Percentiles rank a stretch among this genome's conserved stretches.
phyloP scores from a whole-genome alignment of 2,888 invertebrate species.

The Hoplodrina blanda region DNA sequence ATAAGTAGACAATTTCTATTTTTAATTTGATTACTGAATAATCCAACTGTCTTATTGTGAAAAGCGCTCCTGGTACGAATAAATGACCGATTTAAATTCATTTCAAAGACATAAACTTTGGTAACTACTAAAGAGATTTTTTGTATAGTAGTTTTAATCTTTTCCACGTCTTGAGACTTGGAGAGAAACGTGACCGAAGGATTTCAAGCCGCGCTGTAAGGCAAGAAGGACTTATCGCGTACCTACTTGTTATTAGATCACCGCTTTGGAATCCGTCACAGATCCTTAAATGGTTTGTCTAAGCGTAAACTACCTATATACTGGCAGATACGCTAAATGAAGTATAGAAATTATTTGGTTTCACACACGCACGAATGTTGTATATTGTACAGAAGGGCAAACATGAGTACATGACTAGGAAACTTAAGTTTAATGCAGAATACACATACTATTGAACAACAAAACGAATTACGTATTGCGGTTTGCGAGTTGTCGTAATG shows the following conservation, averaged over 20 bases:
- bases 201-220: slow-evolving; percentile 59
- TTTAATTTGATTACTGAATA: background rate
- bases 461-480: slow-evolving; percentile 39
- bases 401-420: slow-evolving; percentile 26
- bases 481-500: slow-evolving; percentile 30
- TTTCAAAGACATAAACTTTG: slow-evolving; percentile 5
- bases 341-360: slow-evolving; percentile 34
- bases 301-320: slow-evolving; percentile 43
- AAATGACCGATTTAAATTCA: background rate
- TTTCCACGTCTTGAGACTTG: slow-evolving; percentile 30
- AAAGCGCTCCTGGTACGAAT: background rate
- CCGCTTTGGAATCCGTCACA: slow-evolving; percentile 69
- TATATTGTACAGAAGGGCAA: slow-evolving; percentile 9
- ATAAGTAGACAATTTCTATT: background rate
- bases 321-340: slow-evolving; percentile 39
- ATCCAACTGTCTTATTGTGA: background rate
- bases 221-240: slow-evolving; percentile 51
- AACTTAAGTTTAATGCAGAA: slow-evolving; percentile 27
- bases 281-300: slow-evolving; percentile 63
- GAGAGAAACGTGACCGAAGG: slow-evolving; percentile 62
- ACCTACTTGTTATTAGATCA: slow-evolving; percentile 71
- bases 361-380: slow-evolving; percentile 11
- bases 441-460: slow-evolving; percentile 37
- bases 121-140: background rate
- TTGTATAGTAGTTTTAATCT: slow-evolving; percentile 16